Base-by-base conservation (phyloP, 1,140 invertebrate species). In the Caenorhabditis inopinata region DNA sequence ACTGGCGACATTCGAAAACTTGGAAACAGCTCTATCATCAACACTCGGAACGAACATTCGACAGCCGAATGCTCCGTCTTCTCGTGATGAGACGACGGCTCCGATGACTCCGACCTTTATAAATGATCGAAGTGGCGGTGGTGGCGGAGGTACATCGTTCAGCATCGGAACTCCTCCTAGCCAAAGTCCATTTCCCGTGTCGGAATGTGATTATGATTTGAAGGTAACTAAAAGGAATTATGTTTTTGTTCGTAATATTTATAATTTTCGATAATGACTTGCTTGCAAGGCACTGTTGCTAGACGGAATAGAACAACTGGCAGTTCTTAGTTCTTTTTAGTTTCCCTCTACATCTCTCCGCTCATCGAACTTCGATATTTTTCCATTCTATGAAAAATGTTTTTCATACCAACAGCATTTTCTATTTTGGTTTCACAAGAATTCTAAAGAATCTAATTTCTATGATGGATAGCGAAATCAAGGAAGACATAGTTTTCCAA, bases 1-100 rank as follows among this genome's bases (percentile, higher is more conserved):
- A 32, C 9, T 62, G 18, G 76, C 76, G 6, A 78, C 76, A 32
- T 53, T 78, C 21, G 76, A 53, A 12, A 78, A 47, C 68, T 53
- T 78, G 18, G 76, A 78, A 53, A 62, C 29, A 9, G 76, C 76
- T 18, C 47, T 78, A 9, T 62, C 53, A 12, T 78, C 76, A 14
- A 78, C 76, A 42, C 76, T 78, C 35, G 76, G 76, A 25, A 78
- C 53, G 21, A 29, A 58, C 9, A 62, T 78, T 53, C 49, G 76
- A 6, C 32, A 51, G 18, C 32, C 76, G 76, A 76, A 49, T 49
- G 53, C 76, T 25, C 32, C 49, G 38, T 48, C 46, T 68, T 68
- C 58, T 68, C 58, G 58, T 2, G 58, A 68, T 68, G 58, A 68
- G 58, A 68, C 46, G 75, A 76, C 32, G 45, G 32, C 18, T 21